Evolutionary conservation across 2,113 vertebrate species (phyloP).

Genomic region (Pteruthius melanotis): DNA sequence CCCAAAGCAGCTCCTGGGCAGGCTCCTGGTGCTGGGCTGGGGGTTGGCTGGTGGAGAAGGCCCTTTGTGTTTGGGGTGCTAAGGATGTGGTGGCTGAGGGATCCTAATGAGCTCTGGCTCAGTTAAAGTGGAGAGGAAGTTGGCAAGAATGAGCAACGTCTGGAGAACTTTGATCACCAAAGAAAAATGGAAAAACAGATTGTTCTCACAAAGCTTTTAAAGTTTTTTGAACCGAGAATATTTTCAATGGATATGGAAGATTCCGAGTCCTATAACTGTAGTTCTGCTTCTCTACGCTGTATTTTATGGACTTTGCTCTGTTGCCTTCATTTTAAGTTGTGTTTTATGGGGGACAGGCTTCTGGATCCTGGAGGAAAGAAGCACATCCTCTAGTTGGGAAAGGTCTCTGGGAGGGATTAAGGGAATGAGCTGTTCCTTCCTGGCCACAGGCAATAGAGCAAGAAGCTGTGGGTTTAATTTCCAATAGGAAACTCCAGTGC

Average conservation of each 20-base stretch:
- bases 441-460: background rate
- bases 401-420: background rate
- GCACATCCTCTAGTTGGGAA: background rate
- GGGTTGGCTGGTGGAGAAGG: background rate
- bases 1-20: background rate
- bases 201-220: background rate
- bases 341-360: background rate
- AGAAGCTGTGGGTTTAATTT: background rate
- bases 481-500: background rate
- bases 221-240: background rate
- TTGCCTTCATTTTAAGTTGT: background rate
- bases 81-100: background rate
- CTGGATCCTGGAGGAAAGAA: background rate
- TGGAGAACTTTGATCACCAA: background rate
- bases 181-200: background rate
- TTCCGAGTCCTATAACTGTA: background rate
- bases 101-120: background rate
- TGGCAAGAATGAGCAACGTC: background rate
- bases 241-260: background rate
- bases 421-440: constrained; percentile 8
- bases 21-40: background rate
- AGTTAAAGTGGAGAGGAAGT: background rate
- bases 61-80: background rate
- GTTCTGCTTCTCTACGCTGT: background rate
- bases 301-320: background rate